Conservation (phyloP, 35 echinoderm and acorn worm species). For the Patiria miniata region DNA sequence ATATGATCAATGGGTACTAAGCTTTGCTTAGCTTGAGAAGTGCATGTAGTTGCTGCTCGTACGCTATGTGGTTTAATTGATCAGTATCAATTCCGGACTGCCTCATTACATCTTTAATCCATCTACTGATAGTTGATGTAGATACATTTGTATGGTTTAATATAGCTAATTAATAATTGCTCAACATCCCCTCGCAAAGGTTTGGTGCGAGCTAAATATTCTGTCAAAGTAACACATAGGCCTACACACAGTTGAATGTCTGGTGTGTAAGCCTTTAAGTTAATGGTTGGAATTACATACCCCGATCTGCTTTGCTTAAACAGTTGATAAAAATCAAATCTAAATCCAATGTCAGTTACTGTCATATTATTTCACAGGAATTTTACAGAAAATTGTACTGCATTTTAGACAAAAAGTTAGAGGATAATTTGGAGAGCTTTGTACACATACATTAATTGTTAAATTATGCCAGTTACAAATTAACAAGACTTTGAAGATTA, state of each 20-base stretch:
- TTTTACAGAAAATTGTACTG: no score
- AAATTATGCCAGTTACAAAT: no score
- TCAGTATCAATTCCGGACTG: conserved; percentile 1
- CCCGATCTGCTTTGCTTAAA: conserved; percentile 5
- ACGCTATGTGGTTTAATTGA: not conserved
- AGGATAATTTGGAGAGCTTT: no score
- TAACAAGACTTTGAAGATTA: no score
- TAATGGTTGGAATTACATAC: conserved; percentile 7
- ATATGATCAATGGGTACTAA: conserved; percentile 47
- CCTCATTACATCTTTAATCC: conserved; percentile 14
- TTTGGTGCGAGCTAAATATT: conserved; percentile 23
- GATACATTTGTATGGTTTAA: conserved; percentile 31
- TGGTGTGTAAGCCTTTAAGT: conserved; percentile 10
- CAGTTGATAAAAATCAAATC: conserved; percentile 16
- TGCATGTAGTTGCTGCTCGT: conserved; percentile 1
- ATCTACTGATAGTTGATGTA: not conserved
- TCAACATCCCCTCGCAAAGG: conserved; percentile 9
- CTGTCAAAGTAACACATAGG: conserved; percentile 17
- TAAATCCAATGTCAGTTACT: not conserved
- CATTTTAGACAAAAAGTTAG: no score
- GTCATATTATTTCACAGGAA: no score
- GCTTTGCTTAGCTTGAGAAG: conserved; percentile 44
- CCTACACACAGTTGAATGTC: conserved; percentile 5
- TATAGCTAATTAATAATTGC: conserved; percentile 27
- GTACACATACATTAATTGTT: no score